These are phyloP conservation scores for Pangasius mekongensis DNA, from an alignment of 2,797 vertebrate species.

Conservation along the genomic window DNA sequence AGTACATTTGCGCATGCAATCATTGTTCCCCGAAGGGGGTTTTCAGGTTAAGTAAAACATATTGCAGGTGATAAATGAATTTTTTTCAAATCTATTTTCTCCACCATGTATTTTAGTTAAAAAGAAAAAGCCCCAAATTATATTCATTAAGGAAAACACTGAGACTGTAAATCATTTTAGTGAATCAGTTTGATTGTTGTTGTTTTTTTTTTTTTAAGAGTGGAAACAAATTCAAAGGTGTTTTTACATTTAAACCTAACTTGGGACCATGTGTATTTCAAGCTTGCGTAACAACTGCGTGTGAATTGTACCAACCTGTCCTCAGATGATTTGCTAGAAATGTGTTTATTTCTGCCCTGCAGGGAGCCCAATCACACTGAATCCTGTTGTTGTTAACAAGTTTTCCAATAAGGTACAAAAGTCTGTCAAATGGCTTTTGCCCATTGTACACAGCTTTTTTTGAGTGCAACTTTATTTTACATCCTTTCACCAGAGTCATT, in stretches of 20 bases:
- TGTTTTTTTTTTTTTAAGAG: not conserved
- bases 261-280: not conserved
- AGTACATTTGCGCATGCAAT: not conserved
- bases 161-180: not conserved
- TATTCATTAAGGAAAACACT: not conserved
- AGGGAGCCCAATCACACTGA: slow-evolving; percentile 16
- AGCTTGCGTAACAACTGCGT: not conserved
- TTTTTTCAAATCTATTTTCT: not conserved
- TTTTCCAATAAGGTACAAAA: slow-evolving; percentile 17
- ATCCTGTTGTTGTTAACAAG: slow-evolving; percentile 38
- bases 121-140: not conserved
- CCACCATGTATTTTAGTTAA: not conserved
- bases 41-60: not conserved
- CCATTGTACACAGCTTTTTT: not conserved
- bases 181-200: not conserved
- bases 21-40: not conserved
- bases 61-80: not conserved
- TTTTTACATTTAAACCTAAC: not conserved
- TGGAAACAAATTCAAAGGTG: not conserved
- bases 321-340: slow-evolving; percentile 19
- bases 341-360: not conserved
- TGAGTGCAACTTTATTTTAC: slow-evolving; percentile 11
- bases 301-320: slow-evolving; percentile 11
- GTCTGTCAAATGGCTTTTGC: not conserved
- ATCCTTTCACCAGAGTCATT: slow-evolving; percentile 20